Evolutionary conservation across 2,113 vertebrate genomes (phyloP).

Genomic region (Scalopus aquaticus): DNA sequence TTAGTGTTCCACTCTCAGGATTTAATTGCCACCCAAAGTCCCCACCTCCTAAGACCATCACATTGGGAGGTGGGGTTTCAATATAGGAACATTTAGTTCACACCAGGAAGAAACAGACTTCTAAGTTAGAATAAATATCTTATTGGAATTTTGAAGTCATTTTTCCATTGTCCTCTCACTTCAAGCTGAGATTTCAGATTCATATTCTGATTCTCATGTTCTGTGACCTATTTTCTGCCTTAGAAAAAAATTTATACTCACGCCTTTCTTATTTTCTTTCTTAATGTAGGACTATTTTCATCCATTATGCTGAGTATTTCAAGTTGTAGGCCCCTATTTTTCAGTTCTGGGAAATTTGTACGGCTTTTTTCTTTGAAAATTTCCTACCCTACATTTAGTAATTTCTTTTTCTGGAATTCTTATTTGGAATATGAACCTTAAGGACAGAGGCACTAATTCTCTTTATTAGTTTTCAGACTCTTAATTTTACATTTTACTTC

Average conservation of each 20-base stretch:
- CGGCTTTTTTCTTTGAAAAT: not conserved
- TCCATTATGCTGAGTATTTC: not conserved
- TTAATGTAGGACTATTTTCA: not conserved
- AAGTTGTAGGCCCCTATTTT: not conserved
- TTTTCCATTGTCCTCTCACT: not conserved
- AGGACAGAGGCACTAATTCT: not conserved
- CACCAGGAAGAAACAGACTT: not conserved
- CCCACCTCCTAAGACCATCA: not conserved
- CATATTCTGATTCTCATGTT: not conserved
- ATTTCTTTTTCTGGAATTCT: not conserved
- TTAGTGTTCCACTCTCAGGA: not conserved
- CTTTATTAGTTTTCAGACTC: not conserved
- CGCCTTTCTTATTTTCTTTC: not conserved
- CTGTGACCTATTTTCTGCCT: not conserved
- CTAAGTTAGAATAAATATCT: not conserved
- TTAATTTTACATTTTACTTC: not conserved
- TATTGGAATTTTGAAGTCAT: not conserved
- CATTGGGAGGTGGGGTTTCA: not conserved
- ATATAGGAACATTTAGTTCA: not conserved
- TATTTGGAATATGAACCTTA: not conserved
- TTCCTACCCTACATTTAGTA: not conserved
- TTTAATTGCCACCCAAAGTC: not conserved
- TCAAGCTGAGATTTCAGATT: not conserved
- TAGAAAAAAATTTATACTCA: not conserved
- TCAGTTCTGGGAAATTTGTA: not conserved